Base-by-base conservation (phyloP, 2,888 invertebrate genomes). In the Philereme vetulata region DNA sequence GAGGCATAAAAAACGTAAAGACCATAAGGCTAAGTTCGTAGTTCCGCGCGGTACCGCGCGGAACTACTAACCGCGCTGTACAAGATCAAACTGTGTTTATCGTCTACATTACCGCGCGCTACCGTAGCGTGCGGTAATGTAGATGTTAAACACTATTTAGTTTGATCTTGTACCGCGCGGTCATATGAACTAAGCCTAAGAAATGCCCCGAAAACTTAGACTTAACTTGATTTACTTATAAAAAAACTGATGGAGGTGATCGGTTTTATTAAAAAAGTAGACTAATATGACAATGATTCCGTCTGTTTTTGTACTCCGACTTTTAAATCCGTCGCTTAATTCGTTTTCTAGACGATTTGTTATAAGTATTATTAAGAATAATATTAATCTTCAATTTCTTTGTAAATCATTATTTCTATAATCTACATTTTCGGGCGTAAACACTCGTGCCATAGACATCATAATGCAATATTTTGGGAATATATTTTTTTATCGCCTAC, bases 401-500 rank as follows among this genome's bases (percentile, higher is more conserved):
- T 87, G 87, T 89, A 89, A 81, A 87, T 88, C 88, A 68, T 74
- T 70, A 78, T 72, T 66, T 73, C 35, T 49, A 32, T 49, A 7
- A 47, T 35, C 72, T 82, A 80, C 80, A 85, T 80, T 75, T 65
- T 65, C 70, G 76, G 78, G 80, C 78, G 84, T 84, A 84, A 84
- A 81, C 75, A 78, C 75, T 85, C 78, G 90, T 90, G 90, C 90
- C 90, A 90, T 90, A 88, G 74, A 80, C 80, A 53, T 50, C 9
- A 80, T 21, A 21, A 77, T 43, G 35, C 54, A 56, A 47, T 63
- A 44, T 62, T 56, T 51, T 60, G 6, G 72, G 10, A 53, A 52
- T 53, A 50, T 45, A 38, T 46, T 50, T 43, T 60, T 11, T 10
- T 11, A 38, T 50, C 43, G 32, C 32, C 8, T 4, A 35, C 7